A percentile compares a stretch with the other conserved stretches of the same genome.
Conservation (phyloP, 2,888 invertebrate genomes). For the Dicranocentrus wangi region DNA sequence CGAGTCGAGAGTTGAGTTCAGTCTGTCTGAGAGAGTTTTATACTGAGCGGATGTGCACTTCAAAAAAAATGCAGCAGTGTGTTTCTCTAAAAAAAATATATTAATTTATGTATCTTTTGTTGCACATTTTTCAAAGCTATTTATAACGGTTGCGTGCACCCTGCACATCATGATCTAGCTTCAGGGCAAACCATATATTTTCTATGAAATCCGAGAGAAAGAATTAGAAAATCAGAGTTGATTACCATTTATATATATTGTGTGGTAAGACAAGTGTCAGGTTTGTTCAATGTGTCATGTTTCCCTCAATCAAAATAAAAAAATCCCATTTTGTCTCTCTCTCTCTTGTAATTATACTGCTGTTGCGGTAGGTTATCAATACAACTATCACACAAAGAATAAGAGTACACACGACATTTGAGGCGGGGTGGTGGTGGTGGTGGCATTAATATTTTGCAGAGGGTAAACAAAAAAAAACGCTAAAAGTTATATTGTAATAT, state of each 20-base stretch:
- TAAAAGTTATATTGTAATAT: too few species aligned
- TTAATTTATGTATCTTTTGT: conserved; percentile 42
- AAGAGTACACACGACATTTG: background rate
- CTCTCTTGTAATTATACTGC: too few species aligned
- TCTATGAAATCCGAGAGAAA: background rate
- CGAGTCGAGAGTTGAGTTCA: too few species aligned
- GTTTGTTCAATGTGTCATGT: conserved; percentile 22
- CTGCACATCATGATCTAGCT: background rate
- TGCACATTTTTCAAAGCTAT: background rate
- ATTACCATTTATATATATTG: too few species aligned
- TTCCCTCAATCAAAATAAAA: conserved; percentile 35
- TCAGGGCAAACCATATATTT: background rate
- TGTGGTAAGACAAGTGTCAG: too few species aligned
- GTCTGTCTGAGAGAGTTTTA: too few species aligned
- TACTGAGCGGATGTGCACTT: too few species aligned
- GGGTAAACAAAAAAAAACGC: too few species aligned
- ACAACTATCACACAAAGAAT: background rate
- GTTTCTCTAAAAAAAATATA: conserved; percentile 3
- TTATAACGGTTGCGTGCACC: background rate
- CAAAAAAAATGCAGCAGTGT: background rate
- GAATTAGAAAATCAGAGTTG: conserved; percentile 34
- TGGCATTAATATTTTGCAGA: too few species aligned
- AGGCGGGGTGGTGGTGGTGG: background rate
- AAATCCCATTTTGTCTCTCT: too few species aligned
- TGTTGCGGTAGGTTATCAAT: too few species aligned